These are phyloP conservation scores for Ammodramus savannarum DNA, from an alignment of 2,113 vertebrate genomes.

Conservation along the genomic window DNA sequence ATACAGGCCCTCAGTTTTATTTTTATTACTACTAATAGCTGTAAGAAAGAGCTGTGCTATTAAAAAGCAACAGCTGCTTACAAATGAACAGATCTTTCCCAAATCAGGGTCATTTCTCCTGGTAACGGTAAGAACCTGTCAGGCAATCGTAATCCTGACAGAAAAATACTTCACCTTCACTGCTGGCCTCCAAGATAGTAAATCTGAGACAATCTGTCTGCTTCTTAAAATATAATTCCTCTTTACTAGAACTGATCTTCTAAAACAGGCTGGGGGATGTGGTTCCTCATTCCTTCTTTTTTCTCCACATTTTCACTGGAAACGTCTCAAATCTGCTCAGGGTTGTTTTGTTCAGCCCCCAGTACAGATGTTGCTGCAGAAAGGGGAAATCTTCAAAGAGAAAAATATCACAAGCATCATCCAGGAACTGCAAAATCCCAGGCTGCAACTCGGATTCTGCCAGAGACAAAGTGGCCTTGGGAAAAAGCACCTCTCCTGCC, in stretches of 20 bases:
- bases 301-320: background rate
- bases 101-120: background rate
- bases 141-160: constrained; percentile 39
- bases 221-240: constrained; percentile 20
- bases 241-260: constrained; percentile 23
- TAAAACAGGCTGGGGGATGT: background rate
- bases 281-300: background rate
- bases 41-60: background rate
- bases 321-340: background rate
- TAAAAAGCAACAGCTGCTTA: constrained; percentile 16
- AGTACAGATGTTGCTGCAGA: background rate
- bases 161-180: constrained; percentile 2
- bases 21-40: background rate
- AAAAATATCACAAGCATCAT: background rate
- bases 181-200: background rate
- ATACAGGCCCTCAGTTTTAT: background rate
- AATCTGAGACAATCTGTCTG: constrained; percentile 42
- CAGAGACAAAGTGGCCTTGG: background rate
- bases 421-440: background rate
- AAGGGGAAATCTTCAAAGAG: background rate
- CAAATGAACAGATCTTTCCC: background rate
- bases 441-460: background rate
- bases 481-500: constrained; percentile 1
- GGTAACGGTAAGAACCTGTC: background rate
- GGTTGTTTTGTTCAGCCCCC: background rate